Conservation (phyloP, 2,113 vertebrate species). For the Anthoscopus minutus region DNA sequence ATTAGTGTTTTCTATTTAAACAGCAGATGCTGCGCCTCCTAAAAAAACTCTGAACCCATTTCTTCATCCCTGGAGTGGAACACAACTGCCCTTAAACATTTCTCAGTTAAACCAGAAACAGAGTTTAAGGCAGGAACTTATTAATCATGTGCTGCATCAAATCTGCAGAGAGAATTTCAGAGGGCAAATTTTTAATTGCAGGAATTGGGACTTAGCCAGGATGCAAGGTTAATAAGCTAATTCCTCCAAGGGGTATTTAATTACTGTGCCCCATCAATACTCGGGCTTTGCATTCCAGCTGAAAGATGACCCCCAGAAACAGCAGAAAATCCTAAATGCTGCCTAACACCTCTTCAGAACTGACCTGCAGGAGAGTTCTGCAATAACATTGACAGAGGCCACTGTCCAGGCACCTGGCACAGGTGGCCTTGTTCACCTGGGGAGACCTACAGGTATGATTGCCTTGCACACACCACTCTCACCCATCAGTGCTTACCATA, state of each 20-base stretch:
- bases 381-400: neutral
- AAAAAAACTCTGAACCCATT: neutral
- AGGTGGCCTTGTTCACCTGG: neutral
- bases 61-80: neutral
- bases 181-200: neutral
- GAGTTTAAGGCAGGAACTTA: neutral
- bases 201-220: neutral
- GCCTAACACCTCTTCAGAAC: neutral
- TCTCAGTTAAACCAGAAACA: neutral
- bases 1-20: neutral
- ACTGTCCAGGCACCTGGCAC: neutral
- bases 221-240: constrained; percentile 22
- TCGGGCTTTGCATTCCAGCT: neutral
- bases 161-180: neutral
- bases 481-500: neutral
- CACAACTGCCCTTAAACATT: neutral
- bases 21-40: neutral
- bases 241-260: neutral
- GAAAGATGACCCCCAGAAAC: neutral
- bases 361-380: neutral
- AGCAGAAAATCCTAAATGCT: neutral
- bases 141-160: neutral
- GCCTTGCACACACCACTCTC: neutral
- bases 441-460: fast-evolving
- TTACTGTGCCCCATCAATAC: neutral